These are phyloP conservation scores for Todiramphus saurophagus DNA, from an alignment of 2,113 vertebrate species.

Conservation along the genomic window DNA sequence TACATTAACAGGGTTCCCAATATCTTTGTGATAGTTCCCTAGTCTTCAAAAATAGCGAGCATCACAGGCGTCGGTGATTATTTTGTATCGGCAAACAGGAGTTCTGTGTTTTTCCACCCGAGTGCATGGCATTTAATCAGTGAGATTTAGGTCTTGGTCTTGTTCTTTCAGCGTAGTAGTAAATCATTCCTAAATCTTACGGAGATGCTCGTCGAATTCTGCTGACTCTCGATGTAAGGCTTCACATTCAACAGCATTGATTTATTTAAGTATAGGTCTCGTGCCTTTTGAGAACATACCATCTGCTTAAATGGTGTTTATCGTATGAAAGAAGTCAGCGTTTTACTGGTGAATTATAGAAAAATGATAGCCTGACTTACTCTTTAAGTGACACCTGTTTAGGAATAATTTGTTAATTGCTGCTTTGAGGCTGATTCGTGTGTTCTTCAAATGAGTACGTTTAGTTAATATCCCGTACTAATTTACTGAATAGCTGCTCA, in stretches of 20 bases:
- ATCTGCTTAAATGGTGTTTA: slow-evolving; percentile 67
- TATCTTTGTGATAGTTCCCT: neutral
- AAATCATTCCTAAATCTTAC: slow-evolving; percentile 54
- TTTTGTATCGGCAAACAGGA: neutral
- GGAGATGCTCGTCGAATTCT: slow-evolving; percentile 56
- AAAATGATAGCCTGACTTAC: slow-evolving; percentile 63
- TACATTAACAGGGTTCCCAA: accelerated
- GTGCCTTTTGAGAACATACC: slow-evolving; percentile 6
- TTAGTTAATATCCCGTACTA: slow-evolving; percentile 63
- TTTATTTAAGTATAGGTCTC: slow-evolving; percentile 68
- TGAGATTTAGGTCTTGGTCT: neutral
- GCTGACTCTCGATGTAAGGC: slow-evolving; percentile 49
- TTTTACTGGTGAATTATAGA: slow-evolving; percentile 63
- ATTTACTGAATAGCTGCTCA: slow-evolving; percentile 37
- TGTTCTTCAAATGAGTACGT: slow-evolving; percentile 65
- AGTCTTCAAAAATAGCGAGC: neutral
- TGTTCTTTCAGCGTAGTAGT: slow-evolving; percentile 1
- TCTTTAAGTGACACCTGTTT: slow-evolving; percentile 66
- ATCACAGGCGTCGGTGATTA: neutral
- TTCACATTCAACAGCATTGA: slow-evolving; percentile 10
- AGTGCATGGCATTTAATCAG: neutral
- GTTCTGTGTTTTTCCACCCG: neutral
- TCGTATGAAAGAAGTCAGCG: slow-evolving; percentile 43
- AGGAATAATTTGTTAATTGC: slow-evolving; percentile 77
- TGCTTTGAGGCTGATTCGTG: slow-evolving; percentile 60